Conservation (phyloP, 2,797 vertebrate species). For the Lithobates pipiens region DNA sequence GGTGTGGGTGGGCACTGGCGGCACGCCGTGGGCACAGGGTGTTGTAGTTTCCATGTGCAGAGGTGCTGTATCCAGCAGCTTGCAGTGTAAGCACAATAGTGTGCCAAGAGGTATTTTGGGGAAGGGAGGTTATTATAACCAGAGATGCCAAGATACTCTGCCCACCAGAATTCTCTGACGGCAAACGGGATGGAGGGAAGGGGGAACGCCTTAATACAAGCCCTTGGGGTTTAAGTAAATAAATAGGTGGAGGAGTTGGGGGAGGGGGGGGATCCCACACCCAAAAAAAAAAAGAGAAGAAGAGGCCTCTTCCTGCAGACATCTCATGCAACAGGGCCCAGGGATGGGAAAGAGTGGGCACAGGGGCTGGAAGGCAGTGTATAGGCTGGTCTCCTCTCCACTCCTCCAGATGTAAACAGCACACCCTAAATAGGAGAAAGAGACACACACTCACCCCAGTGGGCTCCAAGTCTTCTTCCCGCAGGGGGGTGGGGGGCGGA, state of each 20-base stretch:
- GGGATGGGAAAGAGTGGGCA: slow-evolving; percentile 10
- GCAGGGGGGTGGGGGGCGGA: slow-evolving; percentile 5
- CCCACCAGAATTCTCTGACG: slow-evolving; percentile 30
- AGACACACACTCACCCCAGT: slow-evolving; percentile 37
- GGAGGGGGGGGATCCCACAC: slow-evolving; percentile 21
- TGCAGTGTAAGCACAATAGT: slow-evolving; percentile 1
- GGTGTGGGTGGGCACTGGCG: neutral
- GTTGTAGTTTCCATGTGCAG: slow-evolving; percentile 5
- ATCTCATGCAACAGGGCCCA: slow-evolving; percentile 56
- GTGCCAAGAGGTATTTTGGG: slow-evolving; percentile 33
- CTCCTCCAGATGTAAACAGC: slow-evolving; percentile 8
- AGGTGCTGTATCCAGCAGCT: slow-evolving; percentile 4
- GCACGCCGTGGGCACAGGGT: slow-evolving; percentile 4
- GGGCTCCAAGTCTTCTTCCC: slow-evolving; percentile 24
- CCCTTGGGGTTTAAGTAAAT: neutral
- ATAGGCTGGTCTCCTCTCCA: neutral
- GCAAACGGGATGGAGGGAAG: neutral
- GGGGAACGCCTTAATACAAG: neutral
- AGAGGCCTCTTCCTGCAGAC: slow-evolving; percentile 41
- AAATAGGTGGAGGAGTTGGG: neutral
- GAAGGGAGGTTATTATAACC: slow-evolving; percentile 37
- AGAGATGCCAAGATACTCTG: slow-evolving; percentile 32
- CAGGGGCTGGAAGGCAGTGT: neutral
- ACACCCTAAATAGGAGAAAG: slow-evolving; percentile 13
- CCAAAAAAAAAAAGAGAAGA: slow-evolving; percentile 5